Base-by-base conservation (phyloP, 2,797 vertebrate genomes). In the Scolopax rusticola region DNA sequence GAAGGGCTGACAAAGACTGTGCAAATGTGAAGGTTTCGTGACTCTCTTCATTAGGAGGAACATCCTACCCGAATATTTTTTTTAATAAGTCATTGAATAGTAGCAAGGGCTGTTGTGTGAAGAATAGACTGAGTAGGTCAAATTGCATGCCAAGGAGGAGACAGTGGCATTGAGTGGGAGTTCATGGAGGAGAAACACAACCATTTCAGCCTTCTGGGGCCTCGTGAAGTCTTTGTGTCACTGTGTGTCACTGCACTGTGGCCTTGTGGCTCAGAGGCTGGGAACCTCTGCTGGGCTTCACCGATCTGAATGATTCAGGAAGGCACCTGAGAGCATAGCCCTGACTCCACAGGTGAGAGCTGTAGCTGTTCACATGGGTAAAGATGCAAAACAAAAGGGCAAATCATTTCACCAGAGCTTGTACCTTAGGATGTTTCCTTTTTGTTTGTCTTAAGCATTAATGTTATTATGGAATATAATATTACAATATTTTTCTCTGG, bases 381-480 rank as follows among this genome's bases (percentile, higher is more conserved):
- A 90, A 84, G 21, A 19, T 56, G 76, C n/a, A 64, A 71, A 82
- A 53, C 12, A 40, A 48, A 67, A 75, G 25, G 30, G 61, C 12
- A 69, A 24, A 50, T 63, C 1, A 2, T 90, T 89, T 65, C 40
- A 75, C 40, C 13, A 25, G 47, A 79, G 56, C 33, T 41, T 70
- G 30, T 74, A 67, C 15, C 33, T 70, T 68, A 82, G 69, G 60
- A 23, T 67, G 20, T 48, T 96, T 90, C 20, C 75, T 79, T 93
- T 79, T 38, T 10, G 10, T 92, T 93, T 84, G 47, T 51, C 65
- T 93, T 74, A 88, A 94, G 76, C 36, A 63, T 78, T 82, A 60
- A 68, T 11, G 30, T 56, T 73, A 5, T 80, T 85, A 54, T n/a
- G 47, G 41, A 59, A 77, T 74, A 43, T 78, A 84, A 36, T 61